A percentile compares a stretch with the other conserved stretches of the same genome.
These are phyloP conservation scores for Pterocles orientalis DNA, from an alignment of 2,113 vertebrate genomes.

Conservation along the genomic window DNA sequence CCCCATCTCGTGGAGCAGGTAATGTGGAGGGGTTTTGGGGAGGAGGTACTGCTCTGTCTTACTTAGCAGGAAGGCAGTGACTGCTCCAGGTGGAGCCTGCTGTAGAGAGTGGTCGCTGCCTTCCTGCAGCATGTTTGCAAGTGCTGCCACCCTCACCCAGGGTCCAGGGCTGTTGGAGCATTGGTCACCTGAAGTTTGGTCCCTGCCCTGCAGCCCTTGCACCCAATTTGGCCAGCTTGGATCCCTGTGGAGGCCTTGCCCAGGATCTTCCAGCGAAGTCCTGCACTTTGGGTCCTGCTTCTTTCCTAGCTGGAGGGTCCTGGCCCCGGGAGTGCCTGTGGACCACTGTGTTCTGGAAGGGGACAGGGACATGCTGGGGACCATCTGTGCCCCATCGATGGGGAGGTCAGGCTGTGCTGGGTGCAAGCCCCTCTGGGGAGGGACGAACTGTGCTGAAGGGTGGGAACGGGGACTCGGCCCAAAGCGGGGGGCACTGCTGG, in stretches of 20 bases:
- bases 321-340: neutral
- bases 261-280: neutral
- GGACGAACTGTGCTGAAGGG: too few species aligned
- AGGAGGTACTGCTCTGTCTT: neutral
- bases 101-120: neutral
- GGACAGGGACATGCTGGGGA: neutral
- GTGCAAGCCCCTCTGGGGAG: neutral
- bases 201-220: neutral
- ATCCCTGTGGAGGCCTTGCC: neutral
- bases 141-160: fast-evolving
- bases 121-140: neutral
- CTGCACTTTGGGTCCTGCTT: neutral
- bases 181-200: neutral
- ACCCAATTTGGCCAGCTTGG: neutral
- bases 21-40: fast-evolving
- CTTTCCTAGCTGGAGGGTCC: fast-evolving
- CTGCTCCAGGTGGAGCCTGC: too few species aligned
- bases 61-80: neutral
- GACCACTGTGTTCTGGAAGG: neutral
- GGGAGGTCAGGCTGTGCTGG: neutral
- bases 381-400: too few species aligned
- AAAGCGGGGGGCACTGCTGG: neutral
- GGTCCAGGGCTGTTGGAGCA: neutral
- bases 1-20: neutral
- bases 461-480: neutral